These are phyloP conservation scores for Spilarctia lutea DNA, from an alignment of 2,888 invertebrate genomes.

Conservation along the genomic window DNA sequence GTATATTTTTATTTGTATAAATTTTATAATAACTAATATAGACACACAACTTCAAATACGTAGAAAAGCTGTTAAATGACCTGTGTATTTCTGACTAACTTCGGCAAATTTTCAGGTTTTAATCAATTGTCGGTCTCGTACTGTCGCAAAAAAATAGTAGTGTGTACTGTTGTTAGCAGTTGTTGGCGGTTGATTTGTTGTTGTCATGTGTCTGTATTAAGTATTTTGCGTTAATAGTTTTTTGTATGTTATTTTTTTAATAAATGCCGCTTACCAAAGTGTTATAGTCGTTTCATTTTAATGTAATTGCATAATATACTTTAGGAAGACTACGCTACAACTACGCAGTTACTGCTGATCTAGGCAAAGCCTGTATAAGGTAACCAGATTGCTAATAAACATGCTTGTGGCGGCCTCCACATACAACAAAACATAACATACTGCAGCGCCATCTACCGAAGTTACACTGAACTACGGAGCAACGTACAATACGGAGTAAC, in stretches of 20 bases:
- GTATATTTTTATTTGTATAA: conserved; percentile 38
- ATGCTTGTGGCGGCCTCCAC: too few species aligned
- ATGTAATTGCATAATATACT: neutral
- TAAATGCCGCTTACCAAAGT: conserved; percentile 84
- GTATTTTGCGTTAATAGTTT: conserved; percentile 60
- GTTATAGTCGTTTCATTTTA: conserved; percentile 46
- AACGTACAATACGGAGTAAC: too few species aligned
- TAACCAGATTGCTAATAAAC: too few species aligned
- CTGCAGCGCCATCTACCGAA: too few species aligned
- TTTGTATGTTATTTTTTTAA: conserved; percentile 75
- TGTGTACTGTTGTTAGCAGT: conserved; percentile 10
- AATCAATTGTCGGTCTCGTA: too few species aligned
- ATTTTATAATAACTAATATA: conserved; percentile 24
- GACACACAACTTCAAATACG: conserved; percentile 15
- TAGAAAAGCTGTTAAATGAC: neutral
- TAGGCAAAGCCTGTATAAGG: too few species aligned
- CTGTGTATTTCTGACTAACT: neutral
- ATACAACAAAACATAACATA: too few species aligned
- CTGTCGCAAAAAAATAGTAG: too few species aligned
- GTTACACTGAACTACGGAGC: too few species aligned
- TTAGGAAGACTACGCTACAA: too few species aligned
- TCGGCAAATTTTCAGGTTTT: too few species aligned
- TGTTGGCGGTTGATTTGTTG: conserved; percentile 19
- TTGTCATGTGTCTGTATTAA: conserved; percentile 46
- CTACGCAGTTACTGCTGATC: too few species aligned